These are phyloP conservation scores for Meteorus sp. DNA, from an alignment of 1,140 invertebrate species.

Conservation along the genomic window DNA sequence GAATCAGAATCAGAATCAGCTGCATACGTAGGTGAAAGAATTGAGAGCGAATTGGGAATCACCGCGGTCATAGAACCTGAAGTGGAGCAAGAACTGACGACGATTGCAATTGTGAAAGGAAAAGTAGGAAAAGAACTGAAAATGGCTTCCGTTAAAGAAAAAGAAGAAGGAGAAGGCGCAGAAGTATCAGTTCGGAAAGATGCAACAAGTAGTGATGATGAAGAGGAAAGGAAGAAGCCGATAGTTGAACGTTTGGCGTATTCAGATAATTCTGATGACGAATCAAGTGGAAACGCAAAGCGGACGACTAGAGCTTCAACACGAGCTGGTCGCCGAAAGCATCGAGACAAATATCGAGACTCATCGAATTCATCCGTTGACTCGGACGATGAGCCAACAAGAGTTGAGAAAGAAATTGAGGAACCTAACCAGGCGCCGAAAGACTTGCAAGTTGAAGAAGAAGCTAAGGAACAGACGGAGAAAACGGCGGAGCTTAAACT, in stretches of 20 bases:
- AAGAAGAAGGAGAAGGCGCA: constrained; percentile 13
- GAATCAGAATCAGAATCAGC: no score
- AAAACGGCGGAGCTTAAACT: no score
- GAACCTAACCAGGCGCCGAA: constrained; percentile 19
- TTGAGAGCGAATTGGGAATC: no score
- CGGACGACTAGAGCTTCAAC: constrained; percentile 31
- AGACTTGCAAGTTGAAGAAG: constrained; percentile 3
- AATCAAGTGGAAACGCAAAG: constrained; percentile 26
- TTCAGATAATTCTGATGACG: constrained; percentile 38
- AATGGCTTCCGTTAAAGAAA: constrained; percentile 32
- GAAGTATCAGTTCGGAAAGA: constrained; percentile 1
- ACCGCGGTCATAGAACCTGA: no score
- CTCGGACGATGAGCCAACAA: constrained; percentile 44
- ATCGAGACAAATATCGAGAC: constrained; percentile 49
- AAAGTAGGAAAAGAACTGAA: constrained; percentile 10
- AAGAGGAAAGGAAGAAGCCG: constrained; percentile 23
- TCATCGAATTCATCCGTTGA: constrained; percentile 50
- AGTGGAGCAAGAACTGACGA: no score
- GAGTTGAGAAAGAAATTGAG: constrained; percentile 26
- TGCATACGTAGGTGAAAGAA: no score
- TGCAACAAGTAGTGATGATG: constrained; percentile 22
- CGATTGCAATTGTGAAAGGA: no score
- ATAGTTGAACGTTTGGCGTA: constrained; percentile 30
- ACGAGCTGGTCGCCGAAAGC: constrained; percentile 39
- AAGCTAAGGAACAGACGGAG: not conserved